phyloP scores from a whole-genome alignment of 2,797 vertebrate genomes.

The Leptodactylus fallax region DNA sequence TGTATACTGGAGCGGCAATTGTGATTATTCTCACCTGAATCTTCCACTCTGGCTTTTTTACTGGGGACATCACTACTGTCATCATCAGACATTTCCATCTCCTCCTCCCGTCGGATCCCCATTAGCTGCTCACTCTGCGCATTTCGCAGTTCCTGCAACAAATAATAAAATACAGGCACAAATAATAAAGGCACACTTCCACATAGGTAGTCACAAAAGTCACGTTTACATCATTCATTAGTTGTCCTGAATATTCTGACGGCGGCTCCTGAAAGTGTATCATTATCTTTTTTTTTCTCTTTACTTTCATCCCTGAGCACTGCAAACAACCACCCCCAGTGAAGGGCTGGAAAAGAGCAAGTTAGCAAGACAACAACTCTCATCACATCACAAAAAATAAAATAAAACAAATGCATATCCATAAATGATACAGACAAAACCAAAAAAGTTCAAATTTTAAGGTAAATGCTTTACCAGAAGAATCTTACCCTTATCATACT shows the following conservation, averaged over 20 bases:
- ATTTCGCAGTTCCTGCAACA: constrained; percentile 90
- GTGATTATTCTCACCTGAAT: constrained; percentile 80
- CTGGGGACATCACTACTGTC: constrained; percentile 86
- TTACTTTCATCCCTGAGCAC: too few species aligned
- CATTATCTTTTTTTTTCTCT: background rate
- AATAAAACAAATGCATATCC: too few species aligned
- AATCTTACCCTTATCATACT: background rate
- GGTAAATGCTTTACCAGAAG: background rate
- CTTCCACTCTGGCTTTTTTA: constrained; percentile 86
- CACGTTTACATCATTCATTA: background rate
- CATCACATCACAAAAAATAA: background rate
- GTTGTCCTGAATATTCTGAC: background rate
- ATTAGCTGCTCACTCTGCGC: constrained; percentile 96
- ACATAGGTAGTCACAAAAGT: background rate
- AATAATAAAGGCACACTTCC: constrained; percentile 40
- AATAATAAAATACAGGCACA: constrained; percentile 63
- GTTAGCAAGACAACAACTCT: background rate
- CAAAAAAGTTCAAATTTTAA: background rate
- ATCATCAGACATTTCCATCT: constrained; percentile 98
- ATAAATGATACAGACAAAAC: background rate
- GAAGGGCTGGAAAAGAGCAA: background rate
- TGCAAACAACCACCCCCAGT: background rate
- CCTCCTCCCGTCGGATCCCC: constrained; percentile 94
- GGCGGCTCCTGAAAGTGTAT: background rate
- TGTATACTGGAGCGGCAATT: background rate